phyloP scores from a whole-genome alignment of 2,888 invertebrate species.

The Mimumesa dahlbomi region DNA sequence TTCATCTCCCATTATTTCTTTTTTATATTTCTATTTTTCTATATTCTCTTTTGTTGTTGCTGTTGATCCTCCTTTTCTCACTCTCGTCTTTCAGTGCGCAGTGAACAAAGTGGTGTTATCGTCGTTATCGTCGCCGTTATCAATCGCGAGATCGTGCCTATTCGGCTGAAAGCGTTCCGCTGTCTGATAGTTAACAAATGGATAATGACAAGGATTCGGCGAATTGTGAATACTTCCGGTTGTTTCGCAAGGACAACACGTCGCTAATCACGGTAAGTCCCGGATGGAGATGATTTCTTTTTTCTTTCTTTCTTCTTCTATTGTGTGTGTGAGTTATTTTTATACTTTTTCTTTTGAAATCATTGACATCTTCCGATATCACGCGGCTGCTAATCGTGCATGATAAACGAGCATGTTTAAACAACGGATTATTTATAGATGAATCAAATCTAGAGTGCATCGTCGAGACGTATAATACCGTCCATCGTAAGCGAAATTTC shows the following conservation, averaged over 20 bases:
- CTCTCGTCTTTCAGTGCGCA: constrained; percentile 59
- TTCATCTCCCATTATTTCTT: not conserved
- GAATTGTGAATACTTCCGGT: constrained; percentile 32
- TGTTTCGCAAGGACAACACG: constrained; percentile 34
- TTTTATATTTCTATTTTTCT: too few species aligned
- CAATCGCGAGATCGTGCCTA: constrained; percentile 48
- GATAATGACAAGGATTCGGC: constrained; percentile 49
- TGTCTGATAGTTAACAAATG: constrained; percentile 55
- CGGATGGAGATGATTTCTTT: not conserved
- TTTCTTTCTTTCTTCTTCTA: too few species aligned
- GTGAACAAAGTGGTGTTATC: constrained; percentile 65
- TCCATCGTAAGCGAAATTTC: too few species aligned
- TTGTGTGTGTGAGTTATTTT: too few species aligned
- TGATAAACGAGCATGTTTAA: too few species aligned
- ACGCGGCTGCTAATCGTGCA: too few species aligned
- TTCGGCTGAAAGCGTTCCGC: constrained; percentile 33
- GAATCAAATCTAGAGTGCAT: too few species aligned
- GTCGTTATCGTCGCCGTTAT: constrained; percentile 60
- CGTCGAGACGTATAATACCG: too few species aligned
- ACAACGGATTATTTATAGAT: too few species aligned
- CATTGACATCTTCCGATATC: too few species aligned
- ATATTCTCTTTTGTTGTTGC: not conserved
- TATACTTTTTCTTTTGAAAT: too few species aligned
- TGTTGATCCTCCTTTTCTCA: constrained; percentile 14
- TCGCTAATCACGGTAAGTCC: constrained; percentile 56